phyloP scores from a whole-genome alignment of 2,797 vertebrate genomes.

The Columba guinea region DNA sequence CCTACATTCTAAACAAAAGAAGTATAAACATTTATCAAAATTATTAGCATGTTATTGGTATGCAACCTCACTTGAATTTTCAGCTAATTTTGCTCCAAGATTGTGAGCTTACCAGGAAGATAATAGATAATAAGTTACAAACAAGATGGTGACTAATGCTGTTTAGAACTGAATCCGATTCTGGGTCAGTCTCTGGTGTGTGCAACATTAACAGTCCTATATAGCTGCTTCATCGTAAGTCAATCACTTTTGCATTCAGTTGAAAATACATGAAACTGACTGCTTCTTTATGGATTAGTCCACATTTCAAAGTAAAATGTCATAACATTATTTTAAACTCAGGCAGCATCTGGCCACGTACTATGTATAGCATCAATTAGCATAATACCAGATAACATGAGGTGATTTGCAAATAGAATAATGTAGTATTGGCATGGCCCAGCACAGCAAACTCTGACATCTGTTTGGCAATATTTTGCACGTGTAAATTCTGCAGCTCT shows the following conservation, averaged over 20 bases:
- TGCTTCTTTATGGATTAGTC: not conserved
- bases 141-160: not conserved
- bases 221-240: not conserved
- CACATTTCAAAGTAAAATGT: not conserved
- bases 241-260: not conserved
- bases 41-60: conserved; percentile 2
- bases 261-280: not conserved
- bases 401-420: not conserved
- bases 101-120: not conserved
- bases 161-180: not conserved
- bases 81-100: conserved; percentile 4
- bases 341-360: not conserved
- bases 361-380: conserved; percentile 17
- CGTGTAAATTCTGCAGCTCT: conserved; percentile 26
- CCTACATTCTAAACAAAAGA: conserved; percentile 19
- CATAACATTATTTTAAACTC: conserved; percentile 26
- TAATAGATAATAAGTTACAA: not conserved
- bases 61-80: conserved; percentile 17
- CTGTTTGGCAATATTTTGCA: conserved; percentile 55
- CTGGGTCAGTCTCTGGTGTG: not conserved
- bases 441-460: conserved; percentile 46
- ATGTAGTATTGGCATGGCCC: not conserved
- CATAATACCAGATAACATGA: conserved; percentile 24
- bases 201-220: accelerated
- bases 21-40: conserved; percentile 25